Evolutionary conservation across 2,888 invertebrate genomes (phyloP), one percentile per base, ranked within the genome.

Genomic region (Horisme vitalbata): DNA sequence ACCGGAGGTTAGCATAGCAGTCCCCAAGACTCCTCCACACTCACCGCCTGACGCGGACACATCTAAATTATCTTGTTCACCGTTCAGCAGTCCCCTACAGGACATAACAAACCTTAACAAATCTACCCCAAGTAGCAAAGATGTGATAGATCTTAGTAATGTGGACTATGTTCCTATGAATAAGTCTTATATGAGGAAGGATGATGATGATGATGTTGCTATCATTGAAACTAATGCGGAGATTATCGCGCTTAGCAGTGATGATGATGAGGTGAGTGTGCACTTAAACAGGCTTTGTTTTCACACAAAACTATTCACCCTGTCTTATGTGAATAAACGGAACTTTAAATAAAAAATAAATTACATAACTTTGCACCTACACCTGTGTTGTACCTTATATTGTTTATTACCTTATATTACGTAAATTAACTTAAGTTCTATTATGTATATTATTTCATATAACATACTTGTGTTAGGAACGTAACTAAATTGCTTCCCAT

Each of bases 211-310:
- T 58, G 87, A 88, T 38, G 72, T 88, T 7, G 75, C 85, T 1
- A 81, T 88, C 8, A 71, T 87, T 35, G 85, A 86, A 32, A 63
- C 57, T 0, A 70, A 73, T 34, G 72, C 79, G 3, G 85, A 85
- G 57, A 71, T 90, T 7, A 85, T 90, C 20, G 80, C 82, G 5
- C 60, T 89, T 8, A 90, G 89, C 69, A 90, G 90, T 38, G 89
- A 88, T 52, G 88, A 47, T 26, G 44, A 49, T 26, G 75, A 72
- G 68, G 83, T 84, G 51, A 71, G 75, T 26, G 4, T n/a, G 6
- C n/a, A n/a, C n/a, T n/a, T n/a, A n/a, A n/a, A n/a, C n/a, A n/a
- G n/a, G n/a, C n/a, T n/a, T n/a, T n/a, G n/a, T n/a, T n/a, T n/a
- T n/a, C n/a, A n/a, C n/a, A n/a, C n/a, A n/a, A n/a, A n/a, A n/a